Conservation (phyloP, 2,113 vertebrate species). For the Philantomba maxwellii region DNA sequence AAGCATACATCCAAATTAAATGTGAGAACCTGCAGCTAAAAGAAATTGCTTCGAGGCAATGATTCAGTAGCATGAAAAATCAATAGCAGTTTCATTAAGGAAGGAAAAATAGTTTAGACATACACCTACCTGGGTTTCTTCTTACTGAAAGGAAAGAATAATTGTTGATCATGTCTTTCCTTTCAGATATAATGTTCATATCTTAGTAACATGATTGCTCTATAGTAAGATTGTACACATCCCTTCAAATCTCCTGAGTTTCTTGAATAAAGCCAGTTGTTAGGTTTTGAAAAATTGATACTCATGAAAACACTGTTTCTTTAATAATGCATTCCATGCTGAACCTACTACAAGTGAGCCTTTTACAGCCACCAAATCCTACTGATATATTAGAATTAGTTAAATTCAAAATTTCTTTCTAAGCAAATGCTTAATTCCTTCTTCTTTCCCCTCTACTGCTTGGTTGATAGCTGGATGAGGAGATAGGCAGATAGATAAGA, state of each 20-base stretch:
- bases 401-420: slow-evolving; percentile 20
- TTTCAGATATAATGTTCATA: slow-evolving; percentile 33
- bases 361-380: neutral
- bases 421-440: neutral
- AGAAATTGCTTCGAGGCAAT: slow-evolving; percentile 83
- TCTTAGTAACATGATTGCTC: neutral
- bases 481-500: neutral
- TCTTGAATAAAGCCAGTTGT: slow-evolving; percentile 4
- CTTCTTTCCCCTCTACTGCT: neutral
- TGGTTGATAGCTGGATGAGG: neutral
- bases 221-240: neutral
- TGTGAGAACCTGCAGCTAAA: slow-evolving; percentile 82
- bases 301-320: neutral
- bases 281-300: slow-evolving; percentile 11
- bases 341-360: neutral
- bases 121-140: slow-evolving; percentile 59
- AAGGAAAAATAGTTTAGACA: slow-evolving; percentile 76
- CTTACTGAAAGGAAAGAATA: slow-evolving; percentile 53
- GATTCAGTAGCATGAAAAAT: slow-evolving; percentile 89
- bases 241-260: neutral
- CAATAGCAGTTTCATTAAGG: slow-evolving; percentile 88
- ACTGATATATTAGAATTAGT: slow-evolving; percentile 25
- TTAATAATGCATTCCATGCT: slow-evolving; percentile 31
- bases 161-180: slow-evolving; percentile 38
- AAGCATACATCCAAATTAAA: slow-evolving; percentile 85